Base-by-base conservation (phyloP, 2,797 vertebrate species). In the Sphenodon punctatus region DNA sequence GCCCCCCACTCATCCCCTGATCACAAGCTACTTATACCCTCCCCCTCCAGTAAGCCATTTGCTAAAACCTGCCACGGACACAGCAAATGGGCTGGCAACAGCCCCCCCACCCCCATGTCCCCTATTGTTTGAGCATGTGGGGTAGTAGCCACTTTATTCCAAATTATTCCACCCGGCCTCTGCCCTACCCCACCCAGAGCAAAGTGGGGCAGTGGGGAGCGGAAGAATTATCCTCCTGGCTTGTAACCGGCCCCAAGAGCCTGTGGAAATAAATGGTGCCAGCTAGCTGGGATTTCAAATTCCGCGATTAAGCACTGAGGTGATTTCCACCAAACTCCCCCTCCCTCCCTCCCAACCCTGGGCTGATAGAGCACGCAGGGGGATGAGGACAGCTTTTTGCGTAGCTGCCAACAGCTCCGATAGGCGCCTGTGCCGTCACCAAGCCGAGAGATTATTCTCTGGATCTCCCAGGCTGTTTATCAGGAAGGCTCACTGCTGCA, bases 391-490 rank as follows among this genome's bases (percentile, higher is more conserved):
- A n/a, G 92, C 86, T 92, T 87, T 87, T 60, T 86, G 92, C 72
- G 51, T 25, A 91, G 23, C 94, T 94, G 94, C 94, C 94, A 94
- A 92, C 85, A 92, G 87, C 94, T 90, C 94, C 20, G 93, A 94
- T 92, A 91, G 82, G 94, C 84, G 76, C 93, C 86, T 85, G 85
- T 90, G 92, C 87, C 86, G 34, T 92, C 92, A 91, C 84, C 83
- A 56, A 73, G 90, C 90, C 51, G 63, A 72, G 94, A 92, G 92
- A 94, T 90, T 92, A 88, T 83, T 93, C 90, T 69, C 81, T 60
- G 87, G 90, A 90, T 93, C 91, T 93, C 93, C 83, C 36, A 4
- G 92, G 91, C 92, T 95, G 94, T 95, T 96, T 95, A 94, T 95
- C 95, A 92, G 93, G 85, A 90, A 82, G 69, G 60, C 82, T 93